Percentiles rank a stretch among this genome's conserved stretches.
Conservation (phyloP, 92 coral and sea anemone species). For the Paragorgia papillata region DNA sequence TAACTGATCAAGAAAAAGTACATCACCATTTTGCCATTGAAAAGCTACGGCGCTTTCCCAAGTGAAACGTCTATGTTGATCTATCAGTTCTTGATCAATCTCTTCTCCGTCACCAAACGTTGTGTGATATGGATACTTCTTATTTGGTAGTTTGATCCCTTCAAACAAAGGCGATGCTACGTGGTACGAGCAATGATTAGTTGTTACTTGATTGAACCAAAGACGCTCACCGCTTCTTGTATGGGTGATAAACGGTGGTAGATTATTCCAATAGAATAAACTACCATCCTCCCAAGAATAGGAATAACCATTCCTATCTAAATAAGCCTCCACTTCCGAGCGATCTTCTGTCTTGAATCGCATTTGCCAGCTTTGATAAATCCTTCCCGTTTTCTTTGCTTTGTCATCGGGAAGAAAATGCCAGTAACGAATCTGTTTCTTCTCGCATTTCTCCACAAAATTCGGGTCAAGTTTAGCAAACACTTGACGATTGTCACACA, state of each 20-base stretch:
- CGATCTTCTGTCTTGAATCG: constrained; percentile 57
- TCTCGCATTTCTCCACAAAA: no score
- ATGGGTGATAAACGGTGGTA: constrained; percentile 11
- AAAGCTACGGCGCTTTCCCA: constrained; percentile 34
- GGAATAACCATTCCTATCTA: constrained; percentile 17
- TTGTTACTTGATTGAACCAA: constrained; percentile 36
- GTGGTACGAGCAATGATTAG: constrained; percentile 16
- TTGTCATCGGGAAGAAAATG: constrained; percentile 49
- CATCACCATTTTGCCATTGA: constrained; percentile 37
- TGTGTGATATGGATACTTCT: constrained; percentile 15
- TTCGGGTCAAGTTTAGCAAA: constrained; percentile 52
- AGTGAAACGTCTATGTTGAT: neutral
- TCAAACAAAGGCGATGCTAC: constrained; percentile 27
- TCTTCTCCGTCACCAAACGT: constrained; percentile 32
- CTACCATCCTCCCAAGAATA: constrained; percentile 23
- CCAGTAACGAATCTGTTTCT: no score
- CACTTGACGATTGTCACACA: constrained; percentile 52
- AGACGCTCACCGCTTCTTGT: constrained; percentile 32
- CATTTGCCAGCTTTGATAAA: constrained; percentile 56
- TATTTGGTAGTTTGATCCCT: constrained; percentile 17
- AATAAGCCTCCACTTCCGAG: constrained; percentile 27
- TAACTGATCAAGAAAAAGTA: constrained; percentile 16
- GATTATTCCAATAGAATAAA: constrained; percentile 15
- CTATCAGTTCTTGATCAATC: constrained; percentile 12
- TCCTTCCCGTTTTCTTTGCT: neutral